phyloP scores from a whole-genome alignment of 2,888 invertebrate species.

The Lasioglossum marginatum region DNA sequence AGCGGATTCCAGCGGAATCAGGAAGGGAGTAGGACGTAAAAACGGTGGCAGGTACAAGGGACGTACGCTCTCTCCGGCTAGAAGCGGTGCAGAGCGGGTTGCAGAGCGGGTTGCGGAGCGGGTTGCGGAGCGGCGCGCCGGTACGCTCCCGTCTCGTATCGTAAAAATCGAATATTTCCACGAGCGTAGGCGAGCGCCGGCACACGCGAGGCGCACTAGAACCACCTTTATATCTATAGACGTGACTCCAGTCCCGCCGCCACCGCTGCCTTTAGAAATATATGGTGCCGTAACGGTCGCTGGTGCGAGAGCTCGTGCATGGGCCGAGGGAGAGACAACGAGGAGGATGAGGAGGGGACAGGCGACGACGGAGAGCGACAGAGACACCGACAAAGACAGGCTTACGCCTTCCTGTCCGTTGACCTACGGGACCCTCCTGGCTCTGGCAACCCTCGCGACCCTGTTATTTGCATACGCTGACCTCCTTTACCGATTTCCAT shows the following conservation, averaged over 20 bases:
- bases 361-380: constrained; percentile 17
- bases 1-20: constrained; percentile 52
- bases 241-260: constrained; percentile 71
- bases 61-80: constrained; percentile 41
- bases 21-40: constrained; percentile 62
- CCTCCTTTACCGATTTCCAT: constrained; percentile 76
- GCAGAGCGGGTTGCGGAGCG: background rate
- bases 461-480: constrained; percentile 80
- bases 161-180: constrained; percentile 83
- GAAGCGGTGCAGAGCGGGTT: background rate
- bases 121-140: background rate
- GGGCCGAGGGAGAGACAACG: constrained; percentile 61
- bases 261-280: constrained; percentile 74
- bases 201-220: constrained; percentile 67
- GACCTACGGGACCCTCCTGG: constrained; percentile 72
- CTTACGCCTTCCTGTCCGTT: constrained; percentile 67
- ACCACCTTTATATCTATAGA: constrained; percentile 78
- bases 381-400: constrained; percentile 8
- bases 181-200: constrained; percentile 75
- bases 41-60: constrained; percentile 65
- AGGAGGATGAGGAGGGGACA: constrained; percentile 7
- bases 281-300: constrained; percentile 78
- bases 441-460: constrained; percentile 74
- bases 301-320: constrained; percentile 66
- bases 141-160: constrained; percentile 72